Percentiles rank a stretch among this genome's conserved stretches.
phyloP scores from a whole-genome alignment of 2,888 invertebrate species.

The Dasypolia templi region DNA sequence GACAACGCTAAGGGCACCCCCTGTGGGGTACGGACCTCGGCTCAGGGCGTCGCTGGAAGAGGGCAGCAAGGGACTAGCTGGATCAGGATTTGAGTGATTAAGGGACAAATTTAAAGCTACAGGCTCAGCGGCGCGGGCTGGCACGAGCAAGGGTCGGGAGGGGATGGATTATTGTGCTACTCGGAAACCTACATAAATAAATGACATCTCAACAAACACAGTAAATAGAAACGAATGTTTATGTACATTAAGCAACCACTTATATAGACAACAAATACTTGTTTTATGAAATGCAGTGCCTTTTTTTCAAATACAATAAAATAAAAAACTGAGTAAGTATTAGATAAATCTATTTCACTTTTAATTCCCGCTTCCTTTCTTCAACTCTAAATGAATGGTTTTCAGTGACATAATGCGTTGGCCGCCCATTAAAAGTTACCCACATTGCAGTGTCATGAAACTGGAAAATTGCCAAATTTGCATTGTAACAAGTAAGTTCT shows the following conservation, averaged over 20 bases:
- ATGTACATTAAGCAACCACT: not conserved
- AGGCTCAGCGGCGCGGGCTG: no score
- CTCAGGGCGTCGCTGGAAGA: no score
- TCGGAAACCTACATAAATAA: not conserved
- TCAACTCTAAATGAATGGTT: slow-evolving; percentile 44
- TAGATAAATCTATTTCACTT: not conserved
- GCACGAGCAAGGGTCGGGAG: no score
- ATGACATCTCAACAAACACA: not conserved
- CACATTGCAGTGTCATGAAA: slow-evolving; percentile 60
- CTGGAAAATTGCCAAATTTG: slow-evolving; percentile 70
- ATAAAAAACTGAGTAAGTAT: no score
- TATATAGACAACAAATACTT: not conserved
- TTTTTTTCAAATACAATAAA: not conserved
- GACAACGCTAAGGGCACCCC: no score
- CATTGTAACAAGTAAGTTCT: slow-evolving; percentile 66
- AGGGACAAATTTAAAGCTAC: no score
- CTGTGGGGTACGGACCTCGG: no score
- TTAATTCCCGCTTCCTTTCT: slow-evolving; percentile 14
- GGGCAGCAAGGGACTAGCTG: no score
- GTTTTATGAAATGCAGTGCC: not conserved
- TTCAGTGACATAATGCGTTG: slow-evolving; percentile 47
- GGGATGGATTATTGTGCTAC: not conserved
- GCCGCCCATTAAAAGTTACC: slow-evolving; percentile 63
- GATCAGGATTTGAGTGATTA: no score
- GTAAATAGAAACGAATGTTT: not conserved